These are phyloP conservation scores for Neostethus bicornis DNA, from an alignment of 2,797 vertebrate species.

Conservation along the genomic window DNA sequence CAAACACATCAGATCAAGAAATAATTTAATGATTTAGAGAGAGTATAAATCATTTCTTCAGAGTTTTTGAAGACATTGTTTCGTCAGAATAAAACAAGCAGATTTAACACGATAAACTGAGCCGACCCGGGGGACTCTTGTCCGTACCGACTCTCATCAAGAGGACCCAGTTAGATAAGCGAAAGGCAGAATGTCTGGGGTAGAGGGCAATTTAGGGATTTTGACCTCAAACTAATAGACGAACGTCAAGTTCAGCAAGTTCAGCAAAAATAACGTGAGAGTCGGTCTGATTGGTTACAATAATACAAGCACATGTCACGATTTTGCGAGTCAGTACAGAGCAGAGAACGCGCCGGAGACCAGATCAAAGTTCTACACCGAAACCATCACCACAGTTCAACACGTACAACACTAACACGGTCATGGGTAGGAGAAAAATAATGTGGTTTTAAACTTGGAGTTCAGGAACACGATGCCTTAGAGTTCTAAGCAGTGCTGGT, in stretches of 20 bases:
- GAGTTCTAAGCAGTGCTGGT: too few species aligned
- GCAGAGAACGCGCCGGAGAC: conserved; percentile 50
- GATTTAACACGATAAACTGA: too few species aligned
- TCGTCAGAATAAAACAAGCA: too few species aligned
- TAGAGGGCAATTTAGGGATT: too few species aligned
- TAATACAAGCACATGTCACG: conserved; percentile 55
- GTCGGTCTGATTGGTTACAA: conserved; percentile 66
- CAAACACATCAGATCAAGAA: conserved; percentile 13
- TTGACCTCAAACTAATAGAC: too few species aligned
- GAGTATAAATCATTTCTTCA: too few species aligned
- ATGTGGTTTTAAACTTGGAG: neutral
- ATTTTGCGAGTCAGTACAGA: conserved; percentile 63
- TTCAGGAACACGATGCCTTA: too few species aligned
- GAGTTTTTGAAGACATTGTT: conserved; percentile 2
- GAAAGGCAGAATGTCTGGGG: too few species aligned
- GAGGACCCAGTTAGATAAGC: too few species aligned
- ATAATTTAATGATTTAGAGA: neutral
- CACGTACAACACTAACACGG: conserved; percentile 6
- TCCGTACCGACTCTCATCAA: too few species aligned
- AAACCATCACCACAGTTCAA: conserved; percentile 44
- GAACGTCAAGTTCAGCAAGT: conserved; percentile 28
- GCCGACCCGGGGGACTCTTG: too few species aligned
- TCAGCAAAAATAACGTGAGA: conserved; percentile 36
- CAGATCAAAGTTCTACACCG: conserved; percentile 36
- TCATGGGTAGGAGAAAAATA: conserved; percentile 1